Percentiles rank a stretch among this genome's conserved stretches.
These are phyloP conservation scores for Ceyx melanurus DNA, from an alignment of 2,113 vertebrate species.

Conservation along the genomic window DNA sequence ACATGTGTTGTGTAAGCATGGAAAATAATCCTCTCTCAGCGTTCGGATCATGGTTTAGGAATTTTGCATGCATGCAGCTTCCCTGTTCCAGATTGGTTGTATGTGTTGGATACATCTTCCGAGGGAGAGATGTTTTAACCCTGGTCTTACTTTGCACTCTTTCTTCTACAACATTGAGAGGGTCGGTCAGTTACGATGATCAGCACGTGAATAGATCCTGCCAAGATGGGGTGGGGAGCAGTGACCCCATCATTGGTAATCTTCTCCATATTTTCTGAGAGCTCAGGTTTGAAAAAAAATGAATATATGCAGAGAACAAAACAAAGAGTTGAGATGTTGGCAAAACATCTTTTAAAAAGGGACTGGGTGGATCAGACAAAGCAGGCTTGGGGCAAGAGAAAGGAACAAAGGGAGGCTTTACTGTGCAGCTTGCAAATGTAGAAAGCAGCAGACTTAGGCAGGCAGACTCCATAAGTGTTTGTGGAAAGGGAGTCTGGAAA, in stretches of 20 bases:
- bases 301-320: neutral
- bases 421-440: neutral
- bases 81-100: neutral
- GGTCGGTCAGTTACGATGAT: neutral
- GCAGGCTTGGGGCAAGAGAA: neutral
- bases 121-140: neutral
- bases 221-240: neutral
- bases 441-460: neutral
- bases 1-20: constrained; percentile 36
- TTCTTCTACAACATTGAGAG: neutral
- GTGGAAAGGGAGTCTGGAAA: neutral
- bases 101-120: neutral
- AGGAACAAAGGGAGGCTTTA: neutral
- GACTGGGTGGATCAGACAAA: neutral
- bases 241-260: neutral
- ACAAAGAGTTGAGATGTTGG: neutral
- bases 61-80: constrained; percentile 33
- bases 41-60: constrained; percentile 47
- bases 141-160: neutral
- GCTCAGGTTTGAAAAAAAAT: neutral
- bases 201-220: neutral
- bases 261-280: neutral
- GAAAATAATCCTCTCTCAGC: constrained; percentile 47
- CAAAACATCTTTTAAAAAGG: neutral
- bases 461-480: neutral